Base-by-base conservation (phyloP, 2,888 invertebrate species). In the Caenorhabditis virilis region DNA sequence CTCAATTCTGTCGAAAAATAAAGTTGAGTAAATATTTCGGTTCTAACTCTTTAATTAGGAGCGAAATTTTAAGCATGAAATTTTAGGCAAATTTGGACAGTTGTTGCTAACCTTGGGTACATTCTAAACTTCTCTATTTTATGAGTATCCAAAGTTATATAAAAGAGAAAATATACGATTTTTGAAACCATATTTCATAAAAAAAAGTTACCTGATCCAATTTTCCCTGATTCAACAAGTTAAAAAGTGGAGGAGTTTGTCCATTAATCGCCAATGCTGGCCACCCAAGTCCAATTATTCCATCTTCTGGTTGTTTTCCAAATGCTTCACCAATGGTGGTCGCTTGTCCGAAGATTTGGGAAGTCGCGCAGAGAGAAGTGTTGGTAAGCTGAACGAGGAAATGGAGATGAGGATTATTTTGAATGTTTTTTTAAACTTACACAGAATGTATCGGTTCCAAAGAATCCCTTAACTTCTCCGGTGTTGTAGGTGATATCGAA, bases 301-400 rank as follows among this genome's bases (percentile, higher is more conserved):
- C 78, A 50, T 79, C 78, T 45, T 77, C 72, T 30, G 78, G 76
- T 35, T 76, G 71, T 33, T 85, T 85, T 33, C 84, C 85, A 55
- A 87, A 85, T 74, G 86, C 86, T 13, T 85, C 85, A 11, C 86
- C 86, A 64, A 87, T 83, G 23, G 82, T 67, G 0, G 82, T 83
- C n/a, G 86, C 86, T 63, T 86, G 86, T 16, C 85, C 86, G 78
- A 86, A 86, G n/a, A 84, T 83, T 78, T 86, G 86, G 30, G 76
- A 73, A 43, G 83, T 83, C 9, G 85, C 82, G 22, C 76, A 72
- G 26, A 85, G 62, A 2, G 68, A 54, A 2, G 74, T 70, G 43
- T 63, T 62, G 25, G 64, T 55, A 62, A 78, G 69, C 77, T 78
- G 42, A 43, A 72, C 55, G 11, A 35, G n/a, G n/a, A 9, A 18